Conservation (phyloP, 2,888 invertebrate species). For the Thelaira solivaga region DNA sequence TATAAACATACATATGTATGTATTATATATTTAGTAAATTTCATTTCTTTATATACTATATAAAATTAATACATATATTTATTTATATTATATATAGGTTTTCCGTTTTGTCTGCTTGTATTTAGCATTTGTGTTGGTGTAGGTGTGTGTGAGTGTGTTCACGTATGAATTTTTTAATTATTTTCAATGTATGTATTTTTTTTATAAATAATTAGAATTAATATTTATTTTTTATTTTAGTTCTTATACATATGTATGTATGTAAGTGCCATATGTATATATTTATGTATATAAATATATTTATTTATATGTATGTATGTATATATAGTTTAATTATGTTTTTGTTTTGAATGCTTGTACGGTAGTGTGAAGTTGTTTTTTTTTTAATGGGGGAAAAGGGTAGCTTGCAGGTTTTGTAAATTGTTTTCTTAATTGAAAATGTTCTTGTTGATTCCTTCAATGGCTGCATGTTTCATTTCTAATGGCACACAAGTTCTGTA, state of each 20-base stretch:
- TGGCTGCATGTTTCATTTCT: background rate
- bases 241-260: background rate
- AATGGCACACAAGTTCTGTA: slow-evolving; percentile 35
- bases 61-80: slow-evolving; percentile 62
- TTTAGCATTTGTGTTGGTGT: slow-evolving; percentile 36
- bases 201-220: slow-evolving; percentile 50
- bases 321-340: background rate
- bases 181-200: slow-evolving; percentile 1
- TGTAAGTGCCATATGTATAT: background rate
- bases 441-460: background rate
- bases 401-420: background rate
- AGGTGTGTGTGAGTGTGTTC: too few relatives aligned
- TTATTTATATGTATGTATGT: background rate
- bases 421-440: background rate
- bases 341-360: background rate
- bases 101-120: slow-evolving; percentile 37
- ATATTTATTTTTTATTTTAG: slow-evolving; percentile 53
- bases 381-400: background rate
- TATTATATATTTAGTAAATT: slow-evolving; percentile 54
- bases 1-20: slow-evolving; percentile 34
- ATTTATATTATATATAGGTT: too few relatives aligned
- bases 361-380: background rate
- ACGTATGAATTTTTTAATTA: slow-evolving; percentile 13
- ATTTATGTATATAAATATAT: slow-evolving; percentile 1
- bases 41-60: slow-evolving; percentile 63